Conservation (phyloP, 2,888 invertebrate species). For the Trichogramma dendrolimi region DNA sequence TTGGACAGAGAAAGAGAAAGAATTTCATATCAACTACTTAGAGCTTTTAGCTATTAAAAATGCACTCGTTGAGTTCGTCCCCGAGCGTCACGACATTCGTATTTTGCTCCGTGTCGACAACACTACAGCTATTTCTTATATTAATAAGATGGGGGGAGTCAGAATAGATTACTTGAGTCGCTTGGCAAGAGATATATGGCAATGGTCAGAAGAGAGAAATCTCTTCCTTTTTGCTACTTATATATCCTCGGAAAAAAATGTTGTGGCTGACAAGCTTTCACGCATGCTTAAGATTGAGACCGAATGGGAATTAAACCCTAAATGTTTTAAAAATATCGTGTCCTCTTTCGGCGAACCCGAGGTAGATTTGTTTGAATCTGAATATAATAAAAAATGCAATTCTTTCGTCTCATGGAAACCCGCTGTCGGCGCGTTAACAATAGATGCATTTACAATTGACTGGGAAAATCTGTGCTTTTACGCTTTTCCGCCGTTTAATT, state of each 20-base stretch:
- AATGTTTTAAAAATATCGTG: too few species aligned
- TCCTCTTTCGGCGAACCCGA: too few species aligned
- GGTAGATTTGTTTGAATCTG: too few species aligned
- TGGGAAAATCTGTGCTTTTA: too few species aligned
- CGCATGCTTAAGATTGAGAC: constrained; percentile 13
- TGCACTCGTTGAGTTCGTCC: constrained; percentile 4
- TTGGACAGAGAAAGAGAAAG: constrained; percentile 17
- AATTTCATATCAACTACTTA: constrained; percentile 14
- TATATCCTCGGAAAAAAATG: constrained; percentile 19
- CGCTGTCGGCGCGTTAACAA: too few species aligned
- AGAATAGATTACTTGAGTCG: not conserved
- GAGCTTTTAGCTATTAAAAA: constrained; percentile 13
- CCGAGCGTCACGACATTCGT: not conserved
- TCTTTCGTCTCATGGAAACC: too few species aligned
- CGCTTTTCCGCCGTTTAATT: too few species aligned
- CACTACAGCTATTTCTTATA: constrained; percentile 24
- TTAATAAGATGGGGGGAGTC: constrained; percentile 21
- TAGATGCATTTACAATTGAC: too few species aligned
- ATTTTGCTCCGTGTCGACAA: constrained; percentile 25
- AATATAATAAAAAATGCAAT: too few species aligned
- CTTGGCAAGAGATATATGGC: constrained; percentile 20
- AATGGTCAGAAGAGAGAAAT: constrained; percentile 17
- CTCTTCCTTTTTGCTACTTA: constrained; percentile 19
- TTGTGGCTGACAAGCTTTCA: constrained; percentile 17
- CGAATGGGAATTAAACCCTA: too few species aligned